These are phyloP conservation scores for Nestor notabilis DNA, from an alignment of 2,113 vertebrate genomes.

Conservation along the genomic window DNA sequence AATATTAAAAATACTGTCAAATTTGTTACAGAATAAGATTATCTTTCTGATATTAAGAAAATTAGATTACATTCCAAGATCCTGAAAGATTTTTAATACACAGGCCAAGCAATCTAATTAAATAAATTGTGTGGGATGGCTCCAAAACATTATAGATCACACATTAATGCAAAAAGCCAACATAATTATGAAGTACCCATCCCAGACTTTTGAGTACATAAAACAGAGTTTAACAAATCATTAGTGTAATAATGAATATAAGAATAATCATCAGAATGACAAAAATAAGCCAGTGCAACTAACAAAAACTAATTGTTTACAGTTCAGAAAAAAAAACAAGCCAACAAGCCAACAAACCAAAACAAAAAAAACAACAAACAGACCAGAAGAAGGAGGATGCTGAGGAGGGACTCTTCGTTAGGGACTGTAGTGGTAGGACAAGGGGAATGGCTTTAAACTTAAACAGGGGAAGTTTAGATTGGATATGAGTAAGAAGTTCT, in stretches of 20 bases:
- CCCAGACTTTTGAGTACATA: neutral
- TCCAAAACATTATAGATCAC: conserved; percentile 43
- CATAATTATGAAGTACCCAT: conserved; percentile 3
- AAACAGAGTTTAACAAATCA: neutral
- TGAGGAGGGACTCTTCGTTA: too few relatives aligned
- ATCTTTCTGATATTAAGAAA: conserved; percentile 15
- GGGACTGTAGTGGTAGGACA: too few relatives aligned
- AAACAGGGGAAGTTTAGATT: too few relatives aligned
- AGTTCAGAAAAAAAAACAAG: neutral
- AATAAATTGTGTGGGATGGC: conserved; percentile 9
- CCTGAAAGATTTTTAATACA: conserved; percentile 16
- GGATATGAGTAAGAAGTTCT: too few relatives aligned
- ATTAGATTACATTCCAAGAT: conserved; percentile 33
- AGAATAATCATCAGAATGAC: neutral
- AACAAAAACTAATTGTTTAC: neutral
- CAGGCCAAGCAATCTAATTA: conserved; percentile 18
- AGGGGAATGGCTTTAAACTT: too few relatives aligned
- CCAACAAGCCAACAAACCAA: too few relatives aligned
- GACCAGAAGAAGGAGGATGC: too few relatives aligned
- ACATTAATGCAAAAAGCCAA: neutral
- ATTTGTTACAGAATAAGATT: conserved; percentile 20
- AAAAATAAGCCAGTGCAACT: neutral
- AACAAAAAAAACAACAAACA: too few relatives aligned
- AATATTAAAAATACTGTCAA: conserved; percentile 4
- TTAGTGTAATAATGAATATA: neutral